phyloP scores from a whole-genome alignment of 2,113 vertebrate species.

The Hucho hucho region DNA sequence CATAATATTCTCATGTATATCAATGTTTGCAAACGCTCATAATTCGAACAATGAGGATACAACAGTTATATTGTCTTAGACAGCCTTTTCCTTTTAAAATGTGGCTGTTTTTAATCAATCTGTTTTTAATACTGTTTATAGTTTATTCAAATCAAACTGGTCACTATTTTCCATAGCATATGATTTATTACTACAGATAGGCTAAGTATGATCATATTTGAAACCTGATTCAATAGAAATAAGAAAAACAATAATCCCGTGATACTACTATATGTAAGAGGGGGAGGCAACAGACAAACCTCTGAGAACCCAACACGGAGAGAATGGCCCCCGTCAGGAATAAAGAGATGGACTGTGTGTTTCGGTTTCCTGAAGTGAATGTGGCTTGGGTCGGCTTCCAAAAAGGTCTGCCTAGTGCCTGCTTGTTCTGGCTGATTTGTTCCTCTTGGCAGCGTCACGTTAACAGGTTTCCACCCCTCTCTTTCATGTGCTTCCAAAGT shows the following conservation, averaged over 20 bases:
- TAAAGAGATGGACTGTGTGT: constrained; percentile 38
- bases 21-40: too few species aligned
- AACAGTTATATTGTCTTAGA: too few species aligned
- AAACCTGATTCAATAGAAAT: constrained; percentile 13
- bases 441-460: constrained; percentile 43
- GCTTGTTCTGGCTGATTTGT: constrained; percentile 38
- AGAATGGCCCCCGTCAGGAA: background rate
- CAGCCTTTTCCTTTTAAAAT: too few species aligned
- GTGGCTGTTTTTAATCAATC: too few species aligned
- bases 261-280: background rate
- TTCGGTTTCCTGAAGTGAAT: constrained; percentile 31
- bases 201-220: background rate
- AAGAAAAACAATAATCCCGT: background rate
- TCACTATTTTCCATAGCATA: constrained; percentile 4
- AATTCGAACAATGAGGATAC: too few species aligned
- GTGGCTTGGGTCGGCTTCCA: constrained; percentile 34
- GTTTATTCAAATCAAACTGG: constrained; percentile 3
- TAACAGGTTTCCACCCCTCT: constrained; percentile 37
- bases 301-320: background rate
- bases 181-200: constrained; percentile 13
- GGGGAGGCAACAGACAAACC: background rate
- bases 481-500: constrained; percentile 68
- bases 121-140: background rate
- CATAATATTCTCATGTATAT: too few species aligned
- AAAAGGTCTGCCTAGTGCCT: background rate